These are phyloP conservation scores for Dendrocopos noguchii DNA, from an alignment of 2,113 vertebrate genomes.

Conservation along the genomic window DNA sequence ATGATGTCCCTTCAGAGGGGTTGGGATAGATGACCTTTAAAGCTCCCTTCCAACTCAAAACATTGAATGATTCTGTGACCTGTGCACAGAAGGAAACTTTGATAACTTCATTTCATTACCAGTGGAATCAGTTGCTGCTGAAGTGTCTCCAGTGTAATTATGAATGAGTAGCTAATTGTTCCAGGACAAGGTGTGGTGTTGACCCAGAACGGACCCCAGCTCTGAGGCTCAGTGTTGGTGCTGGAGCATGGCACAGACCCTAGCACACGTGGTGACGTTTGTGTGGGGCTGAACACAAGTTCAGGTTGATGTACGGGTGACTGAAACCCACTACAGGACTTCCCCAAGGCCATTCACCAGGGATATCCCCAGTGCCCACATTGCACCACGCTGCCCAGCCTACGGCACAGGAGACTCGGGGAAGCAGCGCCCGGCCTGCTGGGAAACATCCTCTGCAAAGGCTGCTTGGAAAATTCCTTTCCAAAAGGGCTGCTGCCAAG, in stretches of 20 bases:
- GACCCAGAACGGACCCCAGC: not conserved
- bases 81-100: not conserved
- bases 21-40: not conserved
- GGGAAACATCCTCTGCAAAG: constrained; percentile 35
- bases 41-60: not conserved
- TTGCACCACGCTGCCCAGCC: not conserved
- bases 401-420: not conserved
- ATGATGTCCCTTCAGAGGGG: not conserved
- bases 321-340: not conserved
- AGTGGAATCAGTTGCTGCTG: not conserved
- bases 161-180: not conserved
- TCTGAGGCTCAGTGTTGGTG: not conserved
- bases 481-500: constrained; percentile 45
- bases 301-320: not conserved
- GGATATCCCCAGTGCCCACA: not conserved
- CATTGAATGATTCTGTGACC: not conserved
- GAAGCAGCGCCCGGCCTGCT: not conserved
- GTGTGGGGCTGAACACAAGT: rapidly evolving
- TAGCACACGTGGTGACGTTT: not conserved
- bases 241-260: rapidly evolving
- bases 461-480: constrained; percentile 65
- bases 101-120: not conserved
- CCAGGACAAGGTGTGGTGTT: not conserved
- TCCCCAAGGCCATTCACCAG: rapidly evolving
- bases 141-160: not conserved